Evolutionary conservation across 1,140 invertebrate species (phyloP).

Genomic region (Calliopsis andreniformis): DNA sequence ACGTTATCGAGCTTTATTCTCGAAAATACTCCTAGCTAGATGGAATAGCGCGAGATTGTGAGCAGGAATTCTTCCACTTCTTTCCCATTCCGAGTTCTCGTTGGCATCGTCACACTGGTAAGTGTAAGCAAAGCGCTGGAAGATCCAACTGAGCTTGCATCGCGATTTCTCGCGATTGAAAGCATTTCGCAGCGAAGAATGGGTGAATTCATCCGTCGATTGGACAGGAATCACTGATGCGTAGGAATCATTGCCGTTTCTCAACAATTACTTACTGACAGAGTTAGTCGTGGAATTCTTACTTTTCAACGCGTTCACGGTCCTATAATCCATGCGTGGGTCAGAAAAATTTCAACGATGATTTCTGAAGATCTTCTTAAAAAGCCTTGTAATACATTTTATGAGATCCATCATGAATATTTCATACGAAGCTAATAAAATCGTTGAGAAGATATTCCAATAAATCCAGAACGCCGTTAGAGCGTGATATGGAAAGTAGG

Average conservation of each 20-base stretch:
- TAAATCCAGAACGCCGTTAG: slow-evolving; percentile 13
- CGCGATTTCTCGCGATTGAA: neutral
- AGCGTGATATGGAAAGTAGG: neutral
- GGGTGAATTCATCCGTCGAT: no score
- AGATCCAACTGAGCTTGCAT: neutral
- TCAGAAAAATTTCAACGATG: no score
- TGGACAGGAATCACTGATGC: no score
- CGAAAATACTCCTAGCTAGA: neutral
- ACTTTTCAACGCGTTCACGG: no score
- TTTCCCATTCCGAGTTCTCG: neutral
- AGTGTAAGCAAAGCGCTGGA: neutral
- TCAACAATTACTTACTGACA: no score
- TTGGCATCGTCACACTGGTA: neutral
- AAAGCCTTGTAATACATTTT: no score
- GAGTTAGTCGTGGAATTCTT: no score
- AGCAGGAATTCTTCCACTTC: neutral
- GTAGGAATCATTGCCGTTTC: no score
- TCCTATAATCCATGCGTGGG: no score
- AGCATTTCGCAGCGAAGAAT: neutral
- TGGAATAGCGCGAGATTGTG: neutral
- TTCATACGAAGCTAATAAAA: no score
- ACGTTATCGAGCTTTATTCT: slow-evolving; percentile 4
- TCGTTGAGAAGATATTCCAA: neutral
- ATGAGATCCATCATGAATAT: no score
- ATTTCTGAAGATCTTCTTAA: no score